Conservation (phyloP, 1,140 invertebrate species). For the Drosophila bipectinata region DNA sequence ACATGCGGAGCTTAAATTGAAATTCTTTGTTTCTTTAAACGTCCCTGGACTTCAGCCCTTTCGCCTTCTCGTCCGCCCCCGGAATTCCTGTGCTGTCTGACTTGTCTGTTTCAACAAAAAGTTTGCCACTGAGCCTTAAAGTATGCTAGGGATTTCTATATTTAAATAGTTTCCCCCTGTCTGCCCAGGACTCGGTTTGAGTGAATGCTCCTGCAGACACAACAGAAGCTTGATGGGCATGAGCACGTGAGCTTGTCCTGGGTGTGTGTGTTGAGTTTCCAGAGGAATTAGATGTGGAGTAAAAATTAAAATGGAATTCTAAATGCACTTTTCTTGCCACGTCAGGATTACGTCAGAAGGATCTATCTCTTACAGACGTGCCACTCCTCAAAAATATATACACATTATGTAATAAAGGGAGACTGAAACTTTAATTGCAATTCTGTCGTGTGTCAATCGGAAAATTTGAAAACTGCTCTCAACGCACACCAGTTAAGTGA, state of each 20-base stretch:
- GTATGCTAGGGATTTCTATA: constrained; percentile 63
- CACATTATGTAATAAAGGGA: too few relatives aligned
- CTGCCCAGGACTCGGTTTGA: constrained; percentile 6
- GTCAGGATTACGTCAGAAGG: background rate
- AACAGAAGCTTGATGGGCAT: constrained; percentile 41
- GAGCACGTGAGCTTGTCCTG: constrained; percentile 22
- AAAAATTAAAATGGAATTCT: constrained; percentile 21
- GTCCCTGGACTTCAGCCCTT: constrained; percentile 10
- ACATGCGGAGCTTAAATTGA: constrained; percentile 64
- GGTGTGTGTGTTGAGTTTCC: too few relatives aligned
- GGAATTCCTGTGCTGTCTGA: constrained; percentile 5
- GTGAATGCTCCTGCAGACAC: constrained; percentile 24
- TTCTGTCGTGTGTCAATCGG: constrained; percentile 30
- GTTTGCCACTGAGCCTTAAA: constrained; percentile 51
- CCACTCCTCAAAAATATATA: too few relatives aligned
- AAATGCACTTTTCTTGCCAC: background rate
- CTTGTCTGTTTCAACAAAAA: constrained; percentile 28
- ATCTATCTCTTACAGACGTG: background rate
- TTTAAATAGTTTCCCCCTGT: constrained; percentile 44
- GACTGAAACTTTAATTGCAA: background rate
- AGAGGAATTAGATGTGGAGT: background rate
- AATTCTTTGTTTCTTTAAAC: constrained; percentile 76
- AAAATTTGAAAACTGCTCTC: constrained; percentile 19
- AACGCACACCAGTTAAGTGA: constrained; percentile 54
- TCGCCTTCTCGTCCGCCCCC: background rate